A percentile compares a stretch with the other conserved stretches of the same genome.
Conservation (phyloP, 1,140 invertebrate genomes). For the Metaphire vulgaris region DNA sequence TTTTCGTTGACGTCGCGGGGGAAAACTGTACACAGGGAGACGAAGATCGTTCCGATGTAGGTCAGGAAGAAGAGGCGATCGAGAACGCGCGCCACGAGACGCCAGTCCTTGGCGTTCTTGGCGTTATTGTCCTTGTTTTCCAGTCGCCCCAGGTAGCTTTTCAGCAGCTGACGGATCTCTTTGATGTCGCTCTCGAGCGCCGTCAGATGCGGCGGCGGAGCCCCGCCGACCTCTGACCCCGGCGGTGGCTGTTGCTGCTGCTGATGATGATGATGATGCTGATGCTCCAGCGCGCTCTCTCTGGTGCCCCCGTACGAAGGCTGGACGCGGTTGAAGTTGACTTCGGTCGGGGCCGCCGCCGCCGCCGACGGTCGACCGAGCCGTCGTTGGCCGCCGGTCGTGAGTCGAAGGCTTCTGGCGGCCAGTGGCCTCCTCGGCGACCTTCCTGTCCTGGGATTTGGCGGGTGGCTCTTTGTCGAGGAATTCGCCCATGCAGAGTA, state of each 20-base stretch:
- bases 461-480: slow-evolving; percentile 14
- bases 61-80: slow-evolving; percentile 39
- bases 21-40: slow-evolving; percentile 48
- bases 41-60: slow-evolving; percentile 43
- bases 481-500: slow-evolving; percentile 45
- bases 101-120: slow-evolving; percentile 38
- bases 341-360: too few relatives aligned
- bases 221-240: background rate
- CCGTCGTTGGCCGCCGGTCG: background rate
- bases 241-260: background rate
- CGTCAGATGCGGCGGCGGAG: slow-evolving; percentile 14
- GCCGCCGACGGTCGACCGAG: background rate
- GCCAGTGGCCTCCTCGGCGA: background rate
- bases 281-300: background rate
- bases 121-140: slow-evolving; percentile 39
- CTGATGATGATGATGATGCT: too few relatives aligned
- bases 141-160: slow-evolving; percentile 37
- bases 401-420: background rate
- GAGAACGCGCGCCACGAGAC: slow-evolving; percentile 33
- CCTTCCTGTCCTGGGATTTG: background rate
- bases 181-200: slow-evolving; percentile 43
- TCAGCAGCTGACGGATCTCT: slow-evolving; percentile 41
- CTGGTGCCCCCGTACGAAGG: background rate
- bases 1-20: slow-evolving; percentile 31
- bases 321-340: background rate